phyloP scores from a whole-genome alignment of 2,113 vertebrate species.

The Paradoxurus hermaphroditus region DNA sequence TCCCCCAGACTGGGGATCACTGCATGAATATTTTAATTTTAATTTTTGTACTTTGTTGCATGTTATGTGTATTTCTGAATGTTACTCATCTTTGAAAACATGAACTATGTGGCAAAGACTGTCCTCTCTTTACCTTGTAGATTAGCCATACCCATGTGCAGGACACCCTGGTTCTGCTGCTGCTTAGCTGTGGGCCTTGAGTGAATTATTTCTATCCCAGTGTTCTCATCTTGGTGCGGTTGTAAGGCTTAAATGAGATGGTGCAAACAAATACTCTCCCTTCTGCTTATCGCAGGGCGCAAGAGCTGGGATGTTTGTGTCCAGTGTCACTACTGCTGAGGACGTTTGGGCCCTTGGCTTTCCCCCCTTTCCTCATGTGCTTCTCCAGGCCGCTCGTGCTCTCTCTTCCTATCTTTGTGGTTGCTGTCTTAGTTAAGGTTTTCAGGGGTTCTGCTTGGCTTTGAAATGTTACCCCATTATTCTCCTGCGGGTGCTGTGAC shows the following conservation, averaged over 20 bases:
- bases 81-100: neutral
- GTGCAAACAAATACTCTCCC: neutral
- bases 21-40: neutral
- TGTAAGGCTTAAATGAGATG: neutral
- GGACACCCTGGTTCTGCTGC: neutral
- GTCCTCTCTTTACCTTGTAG: too few relatives aligned
- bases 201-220: neutral
- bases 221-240: neutral
- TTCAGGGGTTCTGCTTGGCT: neutral
- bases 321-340: neutral
- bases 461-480: neutral
- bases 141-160: neutral
- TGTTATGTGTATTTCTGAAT: neutral
- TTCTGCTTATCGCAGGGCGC: rapidly evolving
- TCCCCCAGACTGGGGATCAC: neutral
- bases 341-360: neutral
- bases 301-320: rapidly evolving
- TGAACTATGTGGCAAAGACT: neutral
- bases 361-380: neutral
- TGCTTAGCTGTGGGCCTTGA: neutral
- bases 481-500: neutral
- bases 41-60: neutral
- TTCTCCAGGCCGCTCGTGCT: neutral
- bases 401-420: neutral
- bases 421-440: neutral